Percentiles rank a stretch among this genome's conserved stretches.
These are phyloP conservation scores for Lerista edwardsae DNA, from an alignment of 2,797 vertebrate species.

Conservation along the genomic window DNA sequence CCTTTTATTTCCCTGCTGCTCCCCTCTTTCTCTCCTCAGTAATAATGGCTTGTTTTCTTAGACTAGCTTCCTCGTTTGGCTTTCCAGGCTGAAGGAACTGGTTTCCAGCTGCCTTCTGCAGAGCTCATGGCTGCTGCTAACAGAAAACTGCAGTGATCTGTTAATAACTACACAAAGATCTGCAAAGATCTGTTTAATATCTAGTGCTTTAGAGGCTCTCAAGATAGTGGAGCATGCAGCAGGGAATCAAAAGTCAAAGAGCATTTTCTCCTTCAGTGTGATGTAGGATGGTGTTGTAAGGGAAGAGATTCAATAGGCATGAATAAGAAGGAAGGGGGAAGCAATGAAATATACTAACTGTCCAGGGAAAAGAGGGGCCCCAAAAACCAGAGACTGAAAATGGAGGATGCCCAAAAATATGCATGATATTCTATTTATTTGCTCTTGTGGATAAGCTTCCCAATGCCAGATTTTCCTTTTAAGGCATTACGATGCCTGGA, in stretches of 20 bases:
- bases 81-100: not conserved
- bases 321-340: not conserved
- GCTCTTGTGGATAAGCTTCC: too few species aligned
- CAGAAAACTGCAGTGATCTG: not conserved
- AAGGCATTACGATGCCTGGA: too few species aligned
- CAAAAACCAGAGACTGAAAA: not conserved
- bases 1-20: fast-evolving
- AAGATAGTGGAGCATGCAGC: not conserved
- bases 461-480: too few species aligned
- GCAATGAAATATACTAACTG: not conserved
- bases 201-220: not conserved
- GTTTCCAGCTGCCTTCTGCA: not conserved
- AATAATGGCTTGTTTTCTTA: not conserved
- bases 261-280: not conserved
- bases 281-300: not conserved
- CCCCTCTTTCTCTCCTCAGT: not conserved
- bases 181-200: constrained; percentile 22
- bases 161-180: not conserved
- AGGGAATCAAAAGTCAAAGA: not conserved
- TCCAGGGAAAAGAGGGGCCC: not conserved
- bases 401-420: not conserved
- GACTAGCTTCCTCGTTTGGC: not conserved
- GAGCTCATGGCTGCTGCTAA: not conserved
- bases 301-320: not conserved
- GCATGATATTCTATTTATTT: not conserved